Percentiles rank a stretch among this genome's conserved stretches.
Conservation (phyloP, 2,888 invertebrate genomes). For the Balanococcus diminutus region DNA sequence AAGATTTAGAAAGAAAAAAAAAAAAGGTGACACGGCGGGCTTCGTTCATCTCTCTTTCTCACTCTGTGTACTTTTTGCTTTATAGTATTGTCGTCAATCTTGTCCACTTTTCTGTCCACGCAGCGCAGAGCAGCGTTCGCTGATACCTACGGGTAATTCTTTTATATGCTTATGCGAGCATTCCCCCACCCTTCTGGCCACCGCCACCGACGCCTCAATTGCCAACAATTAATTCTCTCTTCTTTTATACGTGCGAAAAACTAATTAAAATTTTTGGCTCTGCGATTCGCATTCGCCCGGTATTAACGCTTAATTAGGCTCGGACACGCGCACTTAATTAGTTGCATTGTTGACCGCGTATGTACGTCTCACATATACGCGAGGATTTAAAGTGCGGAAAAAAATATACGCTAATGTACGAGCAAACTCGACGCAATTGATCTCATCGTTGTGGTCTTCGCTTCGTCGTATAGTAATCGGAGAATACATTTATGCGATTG, state of each 20-base stretch:
- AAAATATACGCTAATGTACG: not conserved
- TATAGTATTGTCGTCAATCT: constrained; percentile 15
- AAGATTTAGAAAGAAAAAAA: not conserved
- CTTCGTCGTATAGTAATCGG: not conserved
- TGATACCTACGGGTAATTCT: not conserved
- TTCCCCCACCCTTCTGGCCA: not conserved
- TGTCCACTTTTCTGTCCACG: constrained; percentile 8
- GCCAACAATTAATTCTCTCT: constrained; percentile 33
- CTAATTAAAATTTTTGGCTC: constrained; percentile 41
- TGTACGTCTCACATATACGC: not conserved
- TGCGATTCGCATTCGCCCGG: not conserved
- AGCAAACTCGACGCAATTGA: not conserved
- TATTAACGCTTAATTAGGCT: constrained; percentile 43
- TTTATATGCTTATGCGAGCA: not conserved
- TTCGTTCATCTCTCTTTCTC: not conserved
- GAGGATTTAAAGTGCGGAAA: constrained; percentile 4
- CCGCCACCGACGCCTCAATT: not conserved
- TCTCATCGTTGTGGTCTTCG: not conserved
- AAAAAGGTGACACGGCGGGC: constrained; percentile 38
- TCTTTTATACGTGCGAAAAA: constrained; percentile 41
- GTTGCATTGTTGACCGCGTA: constrained; percentile 22
- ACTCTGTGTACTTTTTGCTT: not conserved
- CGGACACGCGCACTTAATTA: constrained; percentile 42
- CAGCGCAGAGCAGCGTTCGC: not conserved
- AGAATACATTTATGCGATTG: not conserved